phyloP scores from a whole-genome alignment of 2,888 invertebrate species.

The Mythimna loreyi region DNA sequence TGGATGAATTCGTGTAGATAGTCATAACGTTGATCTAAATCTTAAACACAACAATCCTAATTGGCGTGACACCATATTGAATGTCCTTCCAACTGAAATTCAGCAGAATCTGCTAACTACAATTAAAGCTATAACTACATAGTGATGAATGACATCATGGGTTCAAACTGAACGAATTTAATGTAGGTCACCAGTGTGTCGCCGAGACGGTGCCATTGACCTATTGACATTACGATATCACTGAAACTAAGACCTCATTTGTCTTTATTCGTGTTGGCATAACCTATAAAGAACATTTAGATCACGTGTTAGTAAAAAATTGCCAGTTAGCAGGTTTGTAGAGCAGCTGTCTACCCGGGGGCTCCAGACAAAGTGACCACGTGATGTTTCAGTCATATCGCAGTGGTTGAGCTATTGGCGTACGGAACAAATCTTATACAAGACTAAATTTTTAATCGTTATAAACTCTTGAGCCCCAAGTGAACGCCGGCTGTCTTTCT shows the following conservation, averaged over 20 bases:
- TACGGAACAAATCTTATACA: too few species aligned
- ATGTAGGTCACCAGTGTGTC: constrained; percentile 16
- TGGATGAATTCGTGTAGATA: not conserved
- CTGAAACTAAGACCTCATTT: constrained; percentile 2
- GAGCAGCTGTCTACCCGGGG: too few species aligned
- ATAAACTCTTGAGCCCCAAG: too few species aligned
- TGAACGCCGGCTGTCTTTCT: too few species aligned
- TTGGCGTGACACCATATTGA: not conserved
- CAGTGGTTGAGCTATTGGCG: too few species aligned
- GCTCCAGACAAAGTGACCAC: too few species aligned
- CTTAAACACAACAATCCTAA: not conserved
- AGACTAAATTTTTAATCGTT: too few species aligned
- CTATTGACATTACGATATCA: constrained; percentile 7
- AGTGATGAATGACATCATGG: constrained; percentile 28
- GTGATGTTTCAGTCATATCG: too few species aligned
- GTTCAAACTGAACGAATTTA: constrained; percentile 13
- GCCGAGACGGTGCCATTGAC: constrained; percentile 11
- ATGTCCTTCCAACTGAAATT: constrained; percentile 1
- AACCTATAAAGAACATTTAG: not conserved
- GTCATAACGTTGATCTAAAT: not conserved
- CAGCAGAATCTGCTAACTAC: constrained; percentile 7
- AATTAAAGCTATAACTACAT: constrained; percentile 13
- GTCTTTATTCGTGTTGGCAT: not conserved
- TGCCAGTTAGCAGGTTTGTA: not conserved
- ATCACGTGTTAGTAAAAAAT: not conserved